These are phyloP conservation scores for Habrosyne pyritoides DNA, from an alignment of 2,888 invertebrate genomes.

Conservation along the genomic window DNA sequence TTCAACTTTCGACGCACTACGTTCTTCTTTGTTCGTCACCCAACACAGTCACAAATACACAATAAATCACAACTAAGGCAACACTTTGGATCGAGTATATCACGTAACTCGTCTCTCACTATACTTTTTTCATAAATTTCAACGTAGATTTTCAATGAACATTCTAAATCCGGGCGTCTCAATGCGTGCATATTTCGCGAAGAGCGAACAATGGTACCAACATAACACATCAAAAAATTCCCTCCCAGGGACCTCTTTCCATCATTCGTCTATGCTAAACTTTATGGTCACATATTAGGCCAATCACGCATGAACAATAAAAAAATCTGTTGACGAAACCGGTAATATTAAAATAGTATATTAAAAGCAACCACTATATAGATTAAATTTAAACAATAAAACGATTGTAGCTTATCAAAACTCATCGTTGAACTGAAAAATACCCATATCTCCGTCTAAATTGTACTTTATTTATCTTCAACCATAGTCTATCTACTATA, in stretches of 20 bases:
- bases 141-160: conserved; percentile 76
- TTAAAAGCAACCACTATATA: no score
- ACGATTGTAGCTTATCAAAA: no score
- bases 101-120: conserved; percentile 60
- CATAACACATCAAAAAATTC: conserved; percentile 46
- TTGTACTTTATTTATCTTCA: no score
- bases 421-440: no score
- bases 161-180: conserved; percentile 80
- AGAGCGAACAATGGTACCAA: conserved; percentile 71
- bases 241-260: conserved; percentile 49
- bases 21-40: conserved; percentile 73
- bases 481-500: no score
- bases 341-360: no score
- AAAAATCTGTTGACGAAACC: no score
- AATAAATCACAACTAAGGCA: conserved; percentile 58
- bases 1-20: conserved; percentile 79
- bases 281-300: background rate
- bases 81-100: conserved; percentile 47
- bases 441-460: no score
- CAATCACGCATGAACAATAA: no score
- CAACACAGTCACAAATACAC: conserved; percentile 74
- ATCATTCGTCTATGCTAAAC: conserved; percentile 31
- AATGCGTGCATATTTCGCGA: conserved; percentile 82
- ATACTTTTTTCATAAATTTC: conserved; percentile 60
- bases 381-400: no score